Evolutionary conservation across 2,113 vertebrate genomes (phyloP).

Genomic region (Phalacrocorax brasilianus): DNA sequence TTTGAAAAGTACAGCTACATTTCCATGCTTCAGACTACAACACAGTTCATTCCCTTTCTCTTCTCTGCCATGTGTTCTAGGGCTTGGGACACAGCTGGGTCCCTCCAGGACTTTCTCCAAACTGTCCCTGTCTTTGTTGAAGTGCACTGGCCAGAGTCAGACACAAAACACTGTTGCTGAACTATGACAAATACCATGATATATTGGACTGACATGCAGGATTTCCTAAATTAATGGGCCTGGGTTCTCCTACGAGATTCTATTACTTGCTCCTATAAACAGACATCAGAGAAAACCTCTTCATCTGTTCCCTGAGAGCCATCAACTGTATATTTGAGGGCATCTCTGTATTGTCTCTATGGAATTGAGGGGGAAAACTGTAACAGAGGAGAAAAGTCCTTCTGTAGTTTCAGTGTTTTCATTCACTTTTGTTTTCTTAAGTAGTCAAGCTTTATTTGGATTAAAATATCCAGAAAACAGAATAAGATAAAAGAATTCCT

Average conservation of each 20-base stretch:
- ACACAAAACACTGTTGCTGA: neutral
- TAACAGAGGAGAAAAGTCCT: neutral
- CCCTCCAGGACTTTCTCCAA: neutral
- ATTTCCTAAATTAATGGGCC: neutral
- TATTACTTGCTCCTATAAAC: neutral
- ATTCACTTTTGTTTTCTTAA: neutral
- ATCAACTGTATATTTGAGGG: neutral
- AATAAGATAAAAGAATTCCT: neutral
- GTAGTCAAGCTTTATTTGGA: neutral
- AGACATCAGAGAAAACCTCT: neutral
- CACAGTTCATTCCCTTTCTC: neutral
- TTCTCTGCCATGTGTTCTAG: neutral
- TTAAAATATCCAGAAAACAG: neutral
- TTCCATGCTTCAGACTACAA: neutral
- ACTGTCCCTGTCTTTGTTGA: neutral
- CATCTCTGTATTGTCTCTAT: neutral
- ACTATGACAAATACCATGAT: neutral
- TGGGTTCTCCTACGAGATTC: neutral
- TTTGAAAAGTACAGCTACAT: neutral
- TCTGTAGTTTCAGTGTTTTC: neutral
- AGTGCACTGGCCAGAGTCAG: neutral
- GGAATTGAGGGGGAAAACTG: too few species aligned
- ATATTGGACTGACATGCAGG: neutral
- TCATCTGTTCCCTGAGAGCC: neutral
- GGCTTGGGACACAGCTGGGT: neutral